Percentiles rank a stretch among this genome's conserved stretches.
phyloP scores from a whole-genome alignment of 1,140 invertebrate species.

The Cryptotermes secundus region DNA sequence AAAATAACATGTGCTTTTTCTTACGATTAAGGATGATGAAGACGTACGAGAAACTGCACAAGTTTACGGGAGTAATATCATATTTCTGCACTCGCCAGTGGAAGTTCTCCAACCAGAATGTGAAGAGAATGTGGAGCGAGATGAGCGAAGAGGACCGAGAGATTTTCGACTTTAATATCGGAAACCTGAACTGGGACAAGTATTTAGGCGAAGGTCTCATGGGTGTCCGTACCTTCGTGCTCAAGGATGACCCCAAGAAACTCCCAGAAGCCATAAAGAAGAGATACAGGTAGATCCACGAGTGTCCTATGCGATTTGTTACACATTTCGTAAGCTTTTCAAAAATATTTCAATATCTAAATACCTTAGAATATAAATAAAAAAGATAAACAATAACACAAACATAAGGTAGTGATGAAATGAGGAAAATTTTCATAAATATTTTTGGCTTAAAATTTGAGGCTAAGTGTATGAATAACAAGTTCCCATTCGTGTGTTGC shows the following conservation, averaged over 20 bases:
- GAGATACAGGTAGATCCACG: constrained; percentile 54
- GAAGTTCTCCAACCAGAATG: constrained; percentile 65
- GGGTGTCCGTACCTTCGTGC: constrained; percentile 65
- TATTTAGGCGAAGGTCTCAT: constrained; percentile 65
- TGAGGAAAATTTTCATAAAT: too few species aligned
- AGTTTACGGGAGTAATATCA: constrained; percentile 67
- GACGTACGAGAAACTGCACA: constrained; percentile 73
- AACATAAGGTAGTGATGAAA: too few species aligned
- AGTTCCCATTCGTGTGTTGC: not conserved
- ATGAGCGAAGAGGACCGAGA: constrained; percentile 59
- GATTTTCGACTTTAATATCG: constrained; percentile 69
- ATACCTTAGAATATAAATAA: too few species aligned
- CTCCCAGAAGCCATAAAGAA: constrained; percentile 58
- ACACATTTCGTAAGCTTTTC: too few species aligned
- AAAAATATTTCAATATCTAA: too few species aligned
- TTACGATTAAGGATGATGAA: constrained; percentile 58
- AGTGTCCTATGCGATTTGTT: too few species aligned
- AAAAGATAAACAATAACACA: too few species aligned
- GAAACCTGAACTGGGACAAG: constrained; percentile 63
- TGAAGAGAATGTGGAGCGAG: constrained; percentile 55
- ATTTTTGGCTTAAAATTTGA: too few species aligned
- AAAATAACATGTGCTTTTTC: not conserved
- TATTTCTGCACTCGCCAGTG: constrained; percentile 73
- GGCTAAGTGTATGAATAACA: too few species aligned
- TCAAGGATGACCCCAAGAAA: constrained; percentile 69